Evolutionary conservation across 1,140 invertebrate species (phyloP).

Genomic region (Bombus turneri): DNA sequence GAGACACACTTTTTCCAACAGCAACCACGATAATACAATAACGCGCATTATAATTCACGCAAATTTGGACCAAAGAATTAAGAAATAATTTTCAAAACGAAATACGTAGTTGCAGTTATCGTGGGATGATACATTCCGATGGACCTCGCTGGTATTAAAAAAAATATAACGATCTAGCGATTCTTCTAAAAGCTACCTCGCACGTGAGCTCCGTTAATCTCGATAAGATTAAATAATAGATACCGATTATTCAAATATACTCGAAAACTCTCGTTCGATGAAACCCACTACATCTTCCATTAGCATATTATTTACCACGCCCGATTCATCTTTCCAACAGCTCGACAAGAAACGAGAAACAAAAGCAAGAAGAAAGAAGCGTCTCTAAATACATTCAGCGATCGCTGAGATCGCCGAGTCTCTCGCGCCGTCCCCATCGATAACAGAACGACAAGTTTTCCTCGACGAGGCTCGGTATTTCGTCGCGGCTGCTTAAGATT

Average conservation of each 20-base stretch:
- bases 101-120: neutral
- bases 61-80: neutral
- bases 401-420: neutral
- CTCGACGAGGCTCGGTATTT: constrained; percentile 10
- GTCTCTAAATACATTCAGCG: constrained; percentile 27
- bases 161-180: neutral
- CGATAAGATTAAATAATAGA: too few relatives aligned
- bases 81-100: neutral
- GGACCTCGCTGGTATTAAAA: neutral
- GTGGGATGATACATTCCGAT: neutral
- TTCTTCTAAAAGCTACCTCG: too few relatives aligned
- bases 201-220: too few relatives aligned
- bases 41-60: neutral
- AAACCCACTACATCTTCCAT: neutral
- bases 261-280: neutral
- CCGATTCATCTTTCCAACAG: neutral
- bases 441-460: neutral
- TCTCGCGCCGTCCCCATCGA: neutral
- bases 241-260: too few relatives aligned
- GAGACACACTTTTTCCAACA: neutral
- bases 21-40: too few relatives aligned
- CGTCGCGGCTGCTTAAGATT: constrained; percentile 50
- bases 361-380: neutral
- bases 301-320: neutral
- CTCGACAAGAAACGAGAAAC: neutral